Conservation (phyloP, 2,888 invertebrate genomes). For the Drosophila meridiana region DNA sequence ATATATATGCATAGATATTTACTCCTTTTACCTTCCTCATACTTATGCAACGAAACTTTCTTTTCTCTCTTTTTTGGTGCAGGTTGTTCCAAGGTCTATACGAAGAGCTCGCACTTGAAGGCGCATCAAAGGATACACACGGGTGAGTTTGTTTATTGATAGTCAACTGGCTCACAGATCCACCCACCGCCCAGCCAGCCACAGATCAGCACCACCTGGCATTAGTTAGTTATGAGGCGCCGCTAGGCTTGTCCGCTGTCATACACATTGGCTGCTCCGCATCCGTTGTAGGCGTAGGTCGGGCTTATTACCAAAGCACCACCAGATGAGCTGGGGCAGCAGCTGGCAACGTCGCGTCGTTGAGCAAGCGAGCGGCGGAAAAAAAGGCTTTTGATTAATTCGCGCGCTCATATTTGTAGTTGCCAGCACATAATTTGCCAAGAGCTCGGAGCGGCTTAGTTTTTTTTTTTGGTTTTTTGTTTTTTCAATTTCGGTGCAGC, state of each 20-base stretch:
- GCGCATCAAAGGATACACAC: constrained; percentile 99
- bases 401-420: constrained; percentile 80
- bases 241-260: constrained; percentile 37
- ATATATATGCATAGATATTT: background rate
- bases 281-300: constrained; percentile 61
- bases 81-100: constrained; percentile 98
- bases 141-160: constrained; percentile 87
- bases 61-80: constrained; percentile 11
- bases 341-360: constrained; percentile 66
- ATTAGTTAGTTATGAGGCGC: constrained; percentile 43
- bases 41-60: background rate
- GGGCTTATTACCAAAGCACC: constrained; percentile 46
- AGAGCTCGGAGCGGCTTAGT: constrained; percentile 69
- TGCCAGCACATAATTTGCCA: constrained; percentile 80
- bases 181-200: constrained; percentile 25
- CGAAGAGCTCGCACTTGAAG: constrained; percentile 98
- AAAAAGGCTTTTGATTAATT: constrained; percentile 75
- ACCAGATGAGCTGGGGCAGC: constrained; percentile 42
- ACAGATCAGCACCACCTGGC: constrained; percentile 20
- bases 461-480: background rate
- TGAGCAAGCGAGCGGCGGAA: constrained; percentile 62
- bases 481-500: constrained; percentile 56
- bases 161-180: constrained; percentile 28
- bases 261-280: constrained; percentile 36
- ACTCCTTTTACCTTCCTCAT: background rate